These are phyloP conservation scores for Petrolisthes cinctipes DNA, from an alignment of 2,888 invertebrate species.

Conservation along the genomic window DNA sequence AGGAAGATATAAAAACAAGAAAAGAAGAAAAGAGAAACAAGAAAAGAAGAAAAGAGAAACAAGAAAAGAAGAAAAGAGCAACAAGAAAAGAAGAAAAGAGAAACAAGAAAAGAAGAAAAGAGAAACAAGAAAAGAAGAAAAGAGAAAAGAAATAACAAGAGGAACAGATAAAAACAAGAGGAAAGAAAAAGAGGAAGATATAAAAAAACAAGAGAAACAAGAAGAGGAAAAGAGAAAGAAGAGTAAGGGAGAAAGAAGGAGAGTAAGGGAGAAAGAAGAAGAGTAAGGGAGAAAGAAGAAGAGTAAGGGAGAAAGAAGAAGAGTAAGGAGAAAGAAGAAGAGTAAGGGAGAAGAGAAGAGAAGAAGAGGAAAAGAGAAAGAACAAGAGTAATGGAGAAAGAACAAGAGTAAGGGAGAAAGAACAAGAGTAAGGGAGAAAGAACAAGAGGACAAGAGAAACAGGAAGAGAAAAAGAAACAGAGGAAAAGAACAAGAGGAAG, in stretches of 20 bases:
- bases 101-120: neutral
- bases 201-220: neutral
- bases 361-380: neutral
- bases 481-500: neutral
- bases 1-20: neutral
- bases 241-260: neutral
- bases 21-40: neutral
- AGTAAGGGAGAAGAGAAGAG: neutral
- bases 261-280: neutral
- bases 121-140: neutral
- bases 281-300: neutral
- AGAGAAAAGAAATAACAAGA: neutral
- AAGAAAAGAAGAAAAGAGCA: neutral
- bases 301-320: neutral
- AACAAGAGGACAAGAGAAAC: neutral
- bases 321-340: neutral
- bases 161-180: neutral
- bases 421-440: neutral
- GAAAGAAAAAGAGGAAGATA: neutral
- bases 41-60: neutral
- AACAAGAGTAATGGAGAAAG: neutral
- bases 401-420: neutral
- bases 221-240: neutral
- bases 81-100: neutral
- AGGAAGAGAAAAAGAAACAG: neutral